Base-by-base conservation (phyloP, 2,113 vertebrate species). In the Ammodytes marinus region DNA sequence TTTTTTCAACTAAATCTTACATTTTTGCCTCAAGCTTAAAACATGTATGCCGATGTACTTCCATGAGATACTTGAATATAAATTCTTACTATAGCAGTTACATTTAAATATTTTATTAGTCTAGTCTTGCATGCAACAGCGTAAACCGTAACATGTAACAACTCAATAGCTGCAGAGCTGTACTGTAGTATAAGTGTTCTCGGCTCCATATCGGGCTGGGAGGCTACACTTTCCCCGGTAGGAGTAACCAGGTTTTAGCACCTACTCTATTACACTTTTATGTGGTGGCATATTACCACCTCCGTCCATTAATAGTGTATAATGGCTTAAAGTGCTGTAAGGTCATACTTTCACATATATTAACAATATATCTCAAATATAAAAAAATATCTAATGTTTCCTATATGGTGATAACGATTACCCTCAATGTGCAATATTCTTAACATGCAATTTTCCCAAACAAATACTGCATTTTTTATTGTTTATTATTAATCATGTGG, bases 191-290 rank as follows among this genome's bases (percentile, higher is more conserved):
- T 43, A 35, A n/a, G 55, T 37, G 45, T 13, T 1, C 5, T 57
- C 19, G 15, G 27, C 11, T 14, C 37, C 55, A 82, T 77, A 15
- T 17, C 69, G 47, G 27, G 27, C 27, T 27, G 27, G 35, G 27
- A 68, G 35, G 42, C 15, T 73, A 47, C 12, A 39, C 66, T 45
- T 59, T 54, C 65, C 35, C 27, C 10, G 15, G 15, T 37, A 2
- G 77, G 55, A 59, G 40, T 58, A 64, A 64, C 54, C n/a, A 77
- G 53, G 55, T 70, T 49, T 87, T 74, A 55, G 19, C 80, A 87
- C 72, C 69, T 82, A 59, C 74, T 83, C 54, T 78, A 35, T 80
- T 80, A 45, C 73, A 76, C 75, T 59, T 79, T 80, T 12, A 86
- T 74, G 46, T 49, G 76, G 42, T 74, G 19, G 43, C 14, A 50